Conservation (phyloP, 2,888 invertebrate genomes). For the Apotomis turbidana region DNA sequence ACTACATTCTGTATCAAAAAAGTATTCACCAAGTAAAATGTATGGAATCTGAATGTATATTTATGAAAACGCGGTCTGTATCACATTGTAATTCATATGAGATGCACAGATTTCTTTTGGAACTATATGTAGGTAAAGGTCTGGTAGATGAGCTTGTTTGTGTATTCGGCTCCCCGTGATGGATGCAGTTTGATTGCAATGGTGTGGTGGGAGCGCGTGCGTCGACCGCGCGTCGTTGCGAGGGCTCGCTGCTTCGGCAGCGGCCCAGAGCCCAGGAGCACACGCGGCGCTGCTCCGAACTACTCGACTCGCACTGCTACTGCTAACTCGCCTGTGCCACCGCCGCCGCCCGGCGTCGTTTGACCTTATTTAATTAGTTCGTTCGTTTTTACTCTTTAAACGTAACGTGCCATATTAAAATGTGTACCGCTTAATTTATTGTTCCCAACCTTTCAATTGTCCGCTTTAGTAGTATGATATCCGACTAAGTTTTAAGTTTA, state of each 20-base stretch:
- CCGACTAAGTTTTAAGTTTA: conserved; percentile 26
- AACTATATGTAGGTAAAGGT: conserved; percentile 32
- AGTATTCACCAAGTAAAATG: conserved; percentile 32
- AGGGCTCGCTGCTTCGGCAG: conserved; percentile 49
- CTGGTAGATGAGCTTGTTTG: conserved; percentile 22
- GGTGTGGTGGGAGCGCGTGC: conserved; percentile 53
- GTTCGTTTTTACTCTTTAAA: conserved; percentile 81
- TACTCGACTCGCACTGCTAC: not conserved
- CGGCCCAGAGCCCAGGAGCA: not conserved
- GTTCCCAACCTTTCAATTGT: conserved; percentile 71
- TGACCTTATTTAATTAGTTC: conserved; percentile 84
- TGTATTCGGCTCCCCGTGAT: conserved; percentile 41
- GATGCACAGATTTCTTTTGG: conserved; percentile 22
- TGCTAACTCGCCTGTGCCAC: conserved; percentile 42
- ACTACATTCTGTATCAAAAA: conserved; percentile 28
- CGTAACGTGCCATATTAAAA: conserved; percentile 78
- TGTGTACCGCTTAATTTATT: conserved; percentile 75
- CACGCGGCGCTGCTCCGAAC: no score
- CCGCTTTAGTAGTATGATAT: conserved; percentile 32
- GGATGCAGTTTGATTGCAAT: conserved; percentile 39
- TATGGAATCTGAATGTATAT: conserved; percentile 33
- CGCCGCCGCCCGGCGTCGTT: conserved; percentile 68
- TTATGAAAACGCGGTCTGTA: conserved; percentile 37
- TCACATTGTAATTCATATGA: conserved; percentile 37
- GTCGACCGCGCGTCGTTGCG: conserved; percentile 46